A percentile compares a stretch with the other conserved stretches of the same genome.
phyloP scores from a whole-genome alignment of 2,888 invertebrate species.

The Brachypalpus laphriformis region DNA sequence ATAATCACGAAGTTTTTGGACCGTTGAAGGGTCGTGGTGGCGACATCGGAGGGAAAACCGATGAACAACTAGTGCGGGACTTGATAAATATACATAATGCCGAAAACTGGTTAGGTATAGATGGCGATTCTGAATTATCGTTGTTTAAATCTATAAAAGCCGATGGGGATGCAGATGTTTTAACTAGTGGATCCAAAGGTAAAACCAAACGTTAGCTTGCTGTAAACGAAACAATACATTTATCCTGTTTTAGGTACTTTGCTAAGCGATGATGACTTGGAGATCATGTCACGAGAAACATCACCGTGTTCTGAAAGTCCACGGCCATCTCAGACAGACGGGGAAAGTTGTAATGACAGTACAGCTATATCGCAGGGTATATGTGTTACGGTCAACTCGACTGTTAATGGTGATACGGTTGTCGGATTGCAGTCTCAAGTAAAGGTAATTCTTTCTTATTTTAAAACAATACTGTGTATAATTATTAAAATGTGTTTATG shows the following conservation, averaged over 20 bases:
- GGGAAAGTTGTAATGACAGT: slow-evolving; percentile 81
- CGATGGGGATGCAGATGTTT: slow-evolving; percentile 85
- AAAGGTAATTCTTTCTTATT: slow-evolving; percentile 45
- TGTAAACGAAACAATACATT: background rate
- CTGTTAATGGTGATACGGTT: slow-evolving; percentile 2
- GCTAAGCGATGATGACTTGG: slow-evolving; percentile 86
- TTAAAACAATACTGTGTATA: background rate
- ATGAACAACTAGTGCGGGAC: slow-evolving; percentile 94
- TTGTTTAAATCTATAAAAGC: slow-evolving; percentile 90
- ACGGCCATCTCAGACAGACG: slow-evolving; percentile 74
- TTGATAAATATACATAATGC: slow-evolving; percentile 96
- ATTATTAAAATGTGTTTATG: background rate
- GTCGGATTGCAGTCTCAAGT: slow-evolving; percentile 66
- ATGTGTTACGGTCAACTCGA: background rate
- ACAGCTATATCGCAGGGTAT: slow-evolving; percentile 55
- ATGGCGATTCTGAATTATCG: slow-evolving; percentile 92
- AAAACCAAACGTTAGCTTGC: slow-evolving; percentile 81
- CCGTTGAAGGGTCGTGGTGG: slow-evolving; percentile 95
- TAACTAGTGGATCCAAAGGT: slow-evolving; percentile 74
- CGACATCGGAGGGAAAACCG: slow-evolving; percentile 93
- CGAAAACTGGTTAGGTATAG: slow-evolving; percentile 96
- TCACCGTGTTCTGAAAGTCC: slow-evolving; percentile 89
- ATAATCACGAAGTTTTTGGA: slow-evolving; percentile 98
- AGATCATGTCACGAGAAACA: slow-evolving; percentile 88
- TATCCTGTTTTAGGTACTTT: too few relatives aligned